Percentiles rank a stretch among this genome's conserved stretches.
Evolutionary conservation across 2,888 invertebrate genomes (phyloP).

Genomic region (Acanthosoma haemorrhoidale): DNA sequence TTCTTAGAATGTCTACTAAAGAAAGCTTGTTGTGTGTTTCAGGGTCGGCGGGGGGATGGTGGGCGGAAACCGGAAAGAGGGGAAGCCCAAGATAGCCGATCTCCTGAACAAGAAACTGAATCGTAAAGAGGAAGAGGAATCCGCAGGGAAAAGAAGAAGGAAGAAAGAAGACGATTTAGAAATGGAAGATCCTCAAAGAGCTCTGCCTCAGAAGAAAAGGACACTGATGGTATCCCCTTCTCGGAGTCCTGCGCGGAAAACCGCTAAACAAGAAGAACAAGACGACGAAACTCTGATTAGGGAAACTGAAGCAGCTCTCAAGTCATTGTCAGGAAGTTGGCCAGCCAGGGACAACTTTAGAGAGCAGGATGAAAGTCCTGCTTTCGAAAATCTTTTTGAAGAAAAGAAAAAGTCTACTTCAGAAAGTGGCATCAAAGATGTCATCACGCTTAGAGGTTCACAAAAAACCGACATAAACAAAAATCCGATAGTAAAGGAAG

Average conservation of each 20-base stretch:
- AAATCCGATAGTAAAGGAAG: conserved; percentile 35
- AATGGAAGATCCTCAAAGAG: conserved; percentile 37
- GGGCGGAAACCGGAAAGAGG: conserved; percentile 38
- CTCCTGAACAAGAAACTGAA: conserved; percentile 38
- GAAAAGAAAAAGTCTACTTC: conserved; percentile 63
- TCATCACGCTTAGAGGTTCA: conserved; percentile 53
- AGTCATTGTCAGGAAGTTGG: conserved; percentile 82
- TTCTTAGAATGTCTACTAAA: conserved; percentile 8
- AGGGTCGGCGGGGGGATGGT: conserved; percentile 36
- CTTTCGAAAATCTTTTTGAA: conserved; percentile 78
- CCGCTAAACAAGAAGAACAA: conserved; percentile 48
- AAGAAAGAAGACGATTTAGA: conserved; percentile 35
- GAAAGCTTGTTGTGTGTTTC: conserved; percentile 28
- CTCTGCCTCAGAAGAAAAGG: conserved; percentile 57
- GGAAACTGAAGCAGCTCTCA: conserved; percentile 81
- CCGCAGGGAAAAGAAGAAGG: conserved; percentile 32
- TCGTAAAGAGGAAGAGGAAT: conserved; percentile 38
- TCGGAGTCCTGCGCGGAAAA: conserved; percentile 47
- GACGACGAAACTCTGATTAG: conserved; percentile 79
- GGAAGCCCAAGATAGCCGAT: conserved; percentile 39
- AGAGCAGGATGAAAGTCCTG: conserved; percentile 68
- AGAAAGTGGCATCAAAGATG: conserved; percentile 59
- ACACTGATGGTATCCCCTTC: conserved; percentile 45
- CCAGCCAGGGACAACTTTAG: conserved; percentile 58
- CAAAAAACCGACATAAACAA: conserved; percentile 40